Evolutionary conservation across 2,888 invertebrate species (phyloP), one percentile per base, ranked within the genome.

Genomic region (Stegana nigrithorax): DNA sequence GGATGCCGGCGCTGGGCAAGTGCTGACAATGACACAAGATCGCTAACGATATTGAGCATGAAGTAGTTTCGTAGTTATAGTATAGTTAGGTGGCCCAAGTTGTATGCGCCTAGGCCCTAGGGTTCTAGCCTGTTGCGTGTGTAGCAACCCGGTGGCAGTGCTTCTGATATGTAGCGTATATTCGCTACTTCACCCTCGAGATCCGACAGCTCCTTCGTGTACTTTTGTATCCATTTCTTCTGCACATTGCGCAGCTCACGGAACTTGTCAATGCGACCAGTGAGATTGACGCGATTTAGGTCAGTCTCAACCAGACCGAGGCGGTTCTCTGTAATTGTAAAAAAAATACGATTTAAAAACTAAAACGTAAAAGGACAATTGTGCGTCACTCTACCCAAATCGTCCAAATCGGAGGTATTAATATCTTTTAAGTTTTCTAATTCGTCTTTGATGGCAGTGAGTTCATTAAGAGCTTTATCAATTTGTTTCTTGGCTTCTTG

Each of bases 131-230:
- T 90, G 59, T 92, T 88, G 71, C 91, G 88, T 81, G 93, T 93
- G 86, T 91, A 94, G 85, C 97, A 97, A 0, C 89, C 88, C 0
- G 94, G 93, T 0, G 97, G 97, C 65, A 97, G 87, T 62, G 94
- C 89, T 59, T 91, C 89, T 1, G 92, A 88, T 72, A 97, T 96
- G 58, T 91, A 90, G 75, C 92, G 91, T 57, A 97, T 90, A 81
- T 95, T 96, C 6, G 89, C 89, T 2, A 97, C 96, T 84, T 97
- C 95, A 1, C 86, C 86, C 67, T 89, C 87, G 10, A 96, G 87
- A 63, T 89, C 87, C 47, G 86, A 88, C 51, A 95, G 89, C 79
- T 95, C 93, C 12, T 91, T 91, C 80, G 92, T 91, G 76, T 95
- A 95, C 73, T 91, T 90, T 65, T 93, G 92, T 73, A 95, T 91